Base-by-base conservation (phyloP, 2,113 vertebrate genomes). In the Bujurquina vittata region DNA sequence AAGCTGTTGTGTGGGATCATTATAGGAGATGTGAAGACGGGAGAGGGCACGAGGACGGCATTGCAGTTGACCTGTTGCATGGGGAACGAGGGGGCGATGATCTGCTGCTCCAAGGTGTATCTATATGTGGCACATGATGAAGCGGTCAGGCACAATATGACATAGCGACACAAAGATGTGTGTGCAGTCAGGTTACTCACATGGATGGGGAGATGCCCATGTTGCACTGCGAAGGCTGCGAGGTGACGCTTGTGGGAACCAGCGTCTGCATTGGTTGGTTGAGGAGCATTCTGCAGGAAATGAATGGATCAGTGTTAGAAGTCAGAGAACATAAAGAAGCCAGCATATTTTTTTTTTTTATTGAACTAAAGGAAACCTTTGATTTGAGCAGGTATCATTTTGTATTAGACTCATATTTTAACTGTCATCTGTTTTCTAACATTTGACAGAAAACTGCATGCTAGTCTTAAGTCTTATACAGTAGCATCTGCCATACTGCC, bases 191-290 rank as follows among this genome's bases (percentile, higher is more conserved):
- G 8, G 55, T 17, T 10, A 29, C 94, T 93, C 83, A 96, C 96
- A 96, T 94, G 83, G 90, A 92, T 83, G 95, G 93, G n/a, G 94
- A 91, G 83, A 95, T 86, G 81, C 92, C 93, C 91, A 92, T 91
- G 90, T 90, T 96, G 91, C 94, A 95, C 84, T 96, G 95, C 69
- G 95, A 94, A 81, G 94, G 77, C 90, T 95, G 95, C 9, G 94
- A 56, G 67, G 88, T 93, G 57, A 92, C 94, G 56, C 87, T 94
- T 8, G 92, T 94, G 62, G 95, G 92, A 84, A 96, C 91, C 76
- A 95, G 85, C 0, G 94, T 92, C 93, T 96, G 95, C 84, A 95
- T 90, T 23, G 94, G 94, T 92, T 96, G 95, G 90, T 96, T 96
- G 49, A 96, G 95, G 58, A 96, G 93, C 95, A 96, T 96, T 72